Evolutionary conservation across 2,888 invertebrate genomes (phyloP).

Genomic region (Temnothorax rugatulus): DNA sequence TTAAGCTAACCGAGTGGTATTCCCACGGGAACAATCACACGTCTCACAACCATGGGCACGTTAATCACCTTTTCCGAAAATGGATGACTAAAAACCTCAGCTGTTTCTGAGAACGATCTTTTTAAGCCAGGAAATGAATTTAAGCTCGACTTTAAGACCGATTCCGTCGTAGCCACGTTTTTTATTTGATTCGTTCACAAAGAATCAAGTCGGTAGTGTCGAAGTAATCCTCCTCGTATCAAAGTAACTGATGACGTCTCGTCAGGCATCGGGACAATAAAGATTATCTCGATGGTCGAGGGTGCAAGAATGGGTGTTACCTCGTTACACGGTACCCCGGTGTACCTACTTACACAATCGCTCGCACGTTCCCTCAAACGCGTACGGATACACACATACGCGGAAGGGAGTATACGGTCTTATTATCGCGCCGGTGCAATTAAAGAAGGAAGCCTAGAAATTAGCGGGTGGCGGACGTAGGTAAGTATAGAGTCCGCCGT

Average conservation of each 20-base stretch:
- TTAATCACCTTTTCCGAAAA: conserved; percentile 20
- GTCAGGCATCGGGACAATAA: conserved; percentile 65
- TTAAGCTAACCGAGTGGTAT: not conserved
- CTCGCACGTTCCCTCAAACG: conserved; percentile 18
- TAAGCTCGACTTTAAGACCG: not conserved
- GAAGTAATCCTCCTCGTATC: conserved; percentile 18
- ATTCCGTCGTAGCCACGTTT: not conserved
- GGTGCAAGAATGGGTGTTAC: conserved; percentile 80
- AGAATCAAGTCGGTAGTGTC: not conserved
- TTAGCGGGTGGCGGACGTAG: conserved; percentile 84
- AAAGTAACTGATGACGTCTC: conserved; percentile 49
- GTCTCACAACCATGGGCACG: not conserved
- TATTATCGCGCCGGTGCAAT: conserved; percentile 83
- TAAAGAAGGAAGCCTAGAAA: conserved; percentile 85
- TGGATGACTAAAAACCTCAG: not conserved
- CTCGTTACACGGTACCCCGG: conserved; percentile 77
- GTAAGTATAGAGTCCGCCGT: conserved; percentile 82
- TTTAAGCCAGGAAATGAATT: not conserved
- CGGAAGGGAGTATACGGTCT: conserved; percentile 75
- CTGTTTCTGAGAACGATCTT: not conserved
- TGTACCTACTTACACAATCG: conserved; percentile 35
- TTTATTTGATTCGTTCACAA: not conserved
- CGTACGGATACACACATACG: conserved; percentile 57
- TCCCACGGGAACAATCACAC: conserved; percentile 1
- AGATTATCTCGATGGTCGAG: conserved; percentile 80